Conservation (phyloP, 2,797 vertebrate genomes). For the Neomorphus geoffroyi region DNA sequence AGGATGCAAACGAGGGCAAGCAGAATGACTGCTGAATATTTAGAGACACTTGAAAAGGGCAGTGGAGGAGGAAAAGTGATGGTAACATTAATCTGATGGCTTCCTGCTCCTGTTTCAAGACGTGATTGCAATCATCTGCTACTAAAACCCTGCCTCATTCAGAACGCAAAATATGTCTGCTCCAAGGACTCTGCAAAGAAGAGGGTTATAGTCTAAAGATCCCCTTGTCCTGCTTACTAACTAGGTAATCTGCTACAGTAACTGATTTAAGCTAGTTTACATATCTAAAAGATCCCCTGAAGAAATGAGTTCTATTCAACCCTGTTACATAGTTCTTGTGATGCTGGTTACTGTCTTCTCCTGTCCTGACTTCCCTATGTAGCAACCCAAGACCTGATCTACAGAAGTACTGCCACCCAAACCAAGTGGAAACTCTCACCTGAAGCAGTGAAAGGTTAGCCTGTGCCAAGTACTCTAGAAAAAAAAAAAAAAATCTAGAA, state of each 20-base stretch:
- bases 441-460: not conserved
- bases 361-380: not conserved
- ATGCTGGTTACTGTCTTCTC: not conserved
- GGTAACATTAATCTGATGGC: not conserved
- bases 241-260: not conserved
- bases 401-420: not conserved
- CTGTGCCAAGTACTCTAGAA: not conserved
- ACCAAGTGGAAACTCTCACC: not conserved
- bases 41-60: not conserved
- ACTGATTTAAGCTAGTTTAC: not conserved
- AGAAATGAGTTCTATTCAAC: not conserved
- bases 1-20: not conserved
- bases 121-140: fast-evolving
- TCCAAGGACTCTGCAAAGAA: not conserved
- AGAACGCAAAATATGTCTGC: not conserved
- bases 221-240: not conserved
- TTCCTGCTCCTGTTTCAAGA: not conserved
- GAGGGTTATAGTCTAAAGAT: not conserved
- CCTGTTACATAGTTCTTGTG: not conserved
- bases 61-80: not conserved
- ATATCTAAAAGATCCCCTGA: not conserved
- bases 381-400: not conserved
- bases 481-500: not conserved
- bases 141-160: not conserved
- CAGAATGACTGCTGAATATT: not conserved